A percentile compares a stretch with the other conserved stretches of the same genome.
phyloP scores from a whole-genome alignment of 2,797 vertebrate species.

The Channa striata region DNA sequence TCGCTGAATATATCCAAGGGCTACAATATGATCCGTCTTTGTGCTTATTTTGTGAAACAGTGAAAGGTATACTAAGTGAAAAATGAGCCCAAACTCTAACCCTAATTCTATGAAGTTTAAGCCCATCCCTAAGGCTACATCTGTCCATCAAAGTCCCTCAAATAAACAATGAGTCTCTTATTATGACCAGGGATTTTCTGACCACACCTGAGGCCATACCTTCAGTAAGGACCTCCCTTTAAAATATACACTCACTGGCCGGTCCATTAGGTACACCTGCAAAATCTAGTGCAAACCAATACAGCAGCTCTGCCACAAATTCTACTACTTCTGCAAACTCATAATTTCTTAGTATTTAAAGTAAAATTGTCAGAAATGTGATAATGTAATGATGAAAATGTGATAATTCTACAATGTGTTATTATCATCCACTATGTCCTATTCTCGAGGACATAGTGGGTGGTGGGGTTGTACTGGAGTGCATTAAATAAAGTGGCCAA shows the following conservation, averaged over 20 bases:
- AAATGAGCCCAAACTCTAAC: constrained; percentile 16
- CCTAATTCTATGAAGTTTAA: neutral
- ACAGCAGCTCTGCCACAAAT: no score
- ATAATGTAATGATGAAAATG: no score
- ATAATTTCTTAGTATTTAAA: no score
- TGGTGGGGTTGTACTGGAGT: no score
- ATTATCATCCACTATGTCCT: no score
- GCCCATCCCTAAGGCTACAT: constrained; percentile 28
- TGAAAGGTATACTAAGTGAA: constrained; percentile 43
- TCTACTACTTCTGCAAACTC: no score
- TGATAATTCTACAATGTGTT: no score
- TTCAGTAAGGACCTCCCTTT: constrained; percentile 2
- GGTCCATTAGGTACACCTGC: no score
- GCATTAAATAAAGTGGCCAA: no score
- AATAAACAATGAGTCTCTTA: constrained; percentile 28
- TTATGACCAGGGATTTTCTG: constrained; percentile 24
- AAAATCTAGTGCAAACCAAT: no score
- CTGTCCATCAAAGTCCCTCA: constrained; percentile 34
- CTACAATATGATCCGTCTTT: constrained; percentile 39
- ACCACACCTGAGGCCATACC: constrained; percentile 29
- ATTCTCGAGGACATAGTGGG: no score
- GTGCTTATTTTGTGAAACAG: constrained; percentile 35
- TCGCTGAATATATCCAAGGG: constrained; percentile 30
- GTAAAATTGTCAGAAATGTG: no score
- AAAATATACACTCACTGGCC: neutral